A percentile compares a stretch with the other conserved stretches of the same genome.
Evolutionary conservation across 1,140 invertebrate genomes (phyloP).

Genomic region (Heliothis virescens): DNA sequence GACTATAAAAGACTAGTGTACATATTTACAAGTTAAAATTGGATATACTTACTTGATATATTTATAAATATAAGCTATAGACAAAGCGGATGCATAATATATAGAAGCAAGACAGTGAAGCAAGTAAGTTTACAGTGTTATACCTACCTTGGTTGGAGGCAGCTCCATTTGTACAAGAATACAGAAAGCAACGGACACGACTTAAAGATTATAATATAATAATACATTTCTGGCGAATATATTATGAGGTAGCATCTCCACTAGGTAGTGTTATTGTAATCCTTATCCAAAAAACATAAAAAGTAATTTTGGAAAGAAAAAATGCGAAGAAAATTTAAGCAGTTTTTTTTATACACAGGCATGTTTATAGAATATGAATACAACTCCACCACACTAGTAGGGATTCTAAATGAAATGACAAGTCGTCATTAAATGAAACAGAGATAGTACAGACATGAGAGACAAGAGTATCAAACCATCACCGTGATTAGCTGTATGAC

Average conservation of each 20-base stretch:
- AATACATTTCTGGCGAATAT: conserved; percentile 19
- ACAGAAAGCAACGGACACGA: conserved; percentile 44
- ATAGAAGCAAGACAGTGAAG: conserved; percentile 55
- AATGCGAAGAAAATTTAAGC: background rate
- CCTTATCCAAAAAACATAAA: background rate
- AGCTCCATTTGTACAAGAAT: conserved; percentile 56
- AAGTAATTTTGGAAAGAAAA: background rate
- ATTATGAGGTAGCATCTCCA: conserved; percentile 22
- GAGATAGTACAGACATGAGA: conserved; percentile 58
- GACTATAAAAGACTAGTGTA: conserved; percentile 5
- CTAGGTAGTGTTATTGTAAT: conserved; percentile 8
- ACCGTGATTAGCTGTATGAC: conserved; percentile 75
- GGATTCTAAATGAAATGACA: conserved; percentile 35
- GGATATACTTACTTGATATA: conserved; percentile 24
- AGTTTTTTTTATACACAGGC: background rate
- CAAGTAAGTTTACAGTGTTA: conserved; percentile 45
- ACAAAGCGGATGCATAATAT: conserved; percentile 61
- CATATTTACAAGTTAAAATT: background rate
- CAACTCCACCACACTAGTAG: conserved; percentile 28
- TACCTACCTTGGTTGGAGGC: conserved; percentile 73
- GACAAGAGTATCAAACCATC: conserved; percentile 83
- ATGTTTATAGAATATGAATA: background rate
- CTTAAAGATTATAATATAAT: conserved; percentile 58
- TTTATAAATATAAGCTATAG: conserved; percentile 47
- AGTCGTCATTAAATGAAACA: conserved; percentile 42